phyloP scores from a whole-genome alignment of 2,797 vertebrate species.

The Platalea minor region DNA sequence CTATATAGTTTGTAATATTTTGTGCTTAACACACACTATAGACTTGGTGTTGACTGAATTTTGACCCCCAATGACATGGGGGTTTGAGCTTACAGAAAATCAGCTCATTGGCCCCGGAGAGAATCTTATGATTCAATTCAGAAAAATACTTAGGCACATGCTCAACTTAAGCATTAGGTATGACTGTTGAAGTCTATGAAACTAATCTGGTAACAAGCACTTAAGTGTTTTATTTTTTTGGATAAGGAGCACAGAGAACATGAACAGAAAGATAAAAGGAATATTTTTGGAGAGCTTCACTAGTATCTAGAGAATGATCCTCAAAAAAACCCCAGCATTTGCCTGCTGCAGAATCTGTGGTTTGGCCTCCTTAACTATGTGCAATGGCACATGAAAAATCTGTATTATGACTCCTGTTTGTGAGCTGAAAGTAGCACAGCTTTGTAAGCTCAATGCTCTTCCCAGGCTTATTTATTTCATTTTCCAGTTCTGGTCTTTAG shows the following conservation, averaged over 20 bases:
- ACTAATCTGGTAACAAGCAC: neutral
- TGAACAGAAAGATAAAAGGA: neutral
- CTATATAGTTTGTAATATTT: neutral
- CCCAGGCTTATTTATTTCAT: neutral
- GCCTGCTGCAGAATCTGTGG: neutral
- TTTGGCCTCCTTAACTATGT: neutral
- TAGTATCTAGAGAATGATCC: neutral
- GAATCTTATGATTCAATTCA: neutral
- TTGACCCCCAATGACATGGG: neutral
- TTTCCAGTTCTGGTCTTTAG: neutral
- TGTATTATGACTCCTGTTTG: neutral
- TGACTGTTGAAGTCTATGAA: neutral
- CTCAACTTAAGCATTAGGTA: neutral
- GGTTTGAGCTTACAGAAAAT: neutral
- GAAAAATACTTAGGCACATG: neutral
- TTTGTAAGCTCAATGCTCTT: neutral
- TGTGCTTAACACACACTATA: neutral
- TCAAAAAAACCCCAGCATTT: neutral
- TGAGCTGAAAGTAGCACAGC: neutral
- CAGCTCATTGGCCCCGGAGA: neutral
- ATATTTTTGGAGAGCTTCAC: neutral
- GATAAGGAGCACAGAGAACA: neutral
- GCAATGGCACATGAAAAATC: neutral
- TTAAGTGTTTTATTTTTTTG: neutral
- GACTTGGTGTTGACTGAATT: neutral